These are phyloP conservation scores for Cettia cetti DNA, from an alignment of 2,113 vertebrate genomes.

Conservation along the genomic window DNA sequence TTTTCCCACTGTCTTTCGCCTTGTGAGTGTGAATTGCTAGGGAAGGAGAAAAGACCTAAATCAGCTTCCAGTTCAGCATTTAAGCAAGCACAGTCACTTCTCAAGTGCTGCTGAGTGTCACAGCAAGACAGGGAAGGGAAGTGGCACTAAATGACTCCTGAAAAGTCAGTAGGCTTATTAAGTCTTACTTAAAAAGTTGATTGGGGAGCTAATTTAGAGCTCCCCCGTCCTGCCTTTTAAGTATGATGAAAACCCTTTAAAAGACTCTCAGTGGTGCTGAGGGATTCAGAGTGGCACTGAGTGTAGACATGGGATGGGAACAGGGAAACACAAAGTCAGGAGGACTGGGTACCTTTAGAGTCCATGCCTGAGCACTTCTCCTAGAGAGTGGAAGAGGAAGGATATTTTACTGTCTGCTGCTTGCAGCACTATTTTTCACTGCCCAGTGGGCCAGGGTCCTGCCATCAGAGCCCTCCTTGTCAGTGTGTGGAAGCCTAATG, in stretches of 20 bases:
- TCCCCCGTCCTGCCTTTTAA: slow-evolving; percentile 56
- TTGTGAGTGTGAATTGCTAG: background rate
- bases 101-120: slow-evolving; percentile 61
- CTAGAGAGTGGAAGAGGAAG: background rate
- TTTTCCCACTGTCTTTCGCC: background rate
- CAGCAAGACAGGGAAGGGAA: slow-evolving; percentile 68
- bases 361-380: background rate
- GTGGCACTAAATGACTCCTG: slow-evolving; percentile 54
- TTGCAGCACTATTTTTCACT: background rate
- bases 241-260: slow-evolving; percentile 56
- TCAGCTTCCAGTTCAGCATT: slow-evolving; percentile 55
- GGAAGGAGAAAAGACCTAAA: slow-evolving; percentile 37
- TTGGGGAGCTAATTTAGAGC: slow-evolving; percentile 62
- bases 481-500: background rate
- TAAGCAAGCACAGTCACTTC: slow-evolving; percentile 48
- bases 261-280: slow-evolving; percentile 19
- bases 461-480: background rate
- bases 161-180: slow-evolving; percentile 63
- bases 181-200: slow-evolving; percentile 64
- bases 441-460: background rate
- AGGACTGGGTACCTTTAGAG: background rate
- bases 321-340: background rate
- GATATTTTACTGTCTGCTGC: background rate
- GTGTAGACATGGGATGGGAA: background rate
- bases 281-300: slow-evolving; percentile 39